Evolutionary conservation across 2,888 invertebrate species (phyloP).

Genomic region (Vannuccia rotundouncinata): DNA sequence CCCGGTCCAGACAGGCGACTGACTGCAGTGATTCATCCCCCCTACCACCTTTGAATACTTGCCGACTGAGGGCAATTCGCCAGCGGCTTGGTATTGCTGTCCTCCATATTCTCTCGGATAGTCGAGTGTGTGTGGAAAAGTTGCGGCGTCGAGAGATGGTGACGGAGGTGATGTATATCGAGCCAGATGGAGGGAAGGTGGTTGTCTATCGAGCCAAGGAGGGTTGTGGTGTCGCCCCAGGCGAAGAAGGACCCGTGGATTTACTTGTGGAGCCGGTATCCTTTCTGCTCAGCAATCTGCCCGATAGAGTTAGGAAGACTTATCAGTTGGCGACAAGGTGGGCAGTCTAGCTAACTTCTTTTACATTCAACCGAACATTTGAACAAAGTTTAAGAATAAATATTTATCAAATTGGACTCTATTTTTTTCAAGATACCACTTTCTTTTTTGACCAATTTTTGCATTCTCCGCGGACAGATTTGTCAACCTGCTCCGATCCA

Average conservation of each 20-base stretch:
- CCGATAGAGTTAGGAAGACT: background rate
- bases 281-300: background rate
- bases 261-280: background rate
- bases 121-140: slow-evolving; percentile 30
- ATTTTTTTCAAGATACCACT: no score
- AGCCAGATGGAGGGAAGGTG: background rate
- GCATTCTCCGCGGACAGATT: no score
- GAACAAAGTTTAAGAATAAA: no score
- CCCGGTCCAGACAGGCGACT: background rate
- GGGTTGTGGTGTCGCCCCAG: background rate
- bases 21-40: background rate
- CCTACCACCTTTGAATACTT: background rate
- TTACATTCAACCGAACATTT: no score
- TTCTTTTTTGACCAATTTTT: no score
- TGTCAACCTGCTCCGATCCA: slow-evolving; percentile 78
- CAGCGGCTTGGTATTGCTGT: slow-evolving; percentile 7
- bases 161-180: background rate
- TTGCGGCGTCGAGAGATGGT: background rate
- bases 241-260: background rate
- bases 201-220: background rate
- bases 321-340: background rate
- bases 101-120: slow-evolving; percentile 33
- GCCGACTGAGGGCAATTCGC: slow-evolving; percentile 33
- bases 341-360: no score
- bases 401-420: no score